Evolutionary conservation across 2,888 invertebrate genomes (phyloP).

Genomic region (Copidosoma aretas): DNA sequence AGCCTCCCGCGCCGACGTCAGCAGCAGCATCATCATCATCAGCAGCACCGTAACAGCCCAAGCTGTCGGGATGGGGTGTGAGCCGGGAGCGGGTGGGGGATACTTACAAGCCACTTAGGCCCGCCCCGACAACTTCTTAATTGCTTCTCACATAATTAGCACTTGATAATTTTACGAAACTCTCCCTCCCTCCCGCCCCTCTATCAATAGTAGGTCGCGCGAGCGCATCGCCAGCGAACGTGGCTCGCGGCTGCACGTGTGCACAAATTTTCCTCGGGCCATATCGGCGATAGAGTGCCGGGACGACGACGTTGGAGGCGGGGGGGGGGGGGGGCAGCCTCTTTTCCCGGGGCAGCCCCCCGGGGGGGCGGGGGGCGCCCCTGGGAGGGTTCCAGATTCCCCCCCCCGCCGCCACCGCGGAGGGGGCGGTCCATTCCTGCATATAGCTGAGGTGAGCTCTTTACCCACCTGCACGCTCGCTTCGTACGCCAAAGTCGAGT

Average conservation of each 20-base stretch:
- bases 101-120: conserved; percentile 32
- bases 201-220: background rate
- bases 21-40: too few species aligned
- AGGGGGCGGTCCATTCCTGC: conserved; percentile 22
- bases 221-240: background rate
- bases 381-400: conserved; percentile 12
- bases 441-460: too few species aligned
- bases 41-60: too few species aligned
- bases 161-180: conserved; percentile 34
- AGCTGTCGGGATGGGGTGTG: too few species aligned
- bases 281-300: background rate
- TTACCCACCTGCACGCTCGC: background rate
- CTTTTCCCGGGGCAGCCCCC: background rate
- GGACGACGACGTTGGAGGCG: too few species aligned
- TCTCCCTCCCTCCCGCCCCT: background rate
- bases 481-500: conserved; percentile 7
- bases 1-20: background rate
- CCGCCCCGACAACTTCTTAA: conserved; percentile 24
- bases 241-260: background rate
- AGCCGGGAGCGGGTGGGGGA: background rate
- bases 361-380: background rate
- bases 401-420: conserved; percentile 27
- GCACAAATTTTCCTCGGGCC: conserved; percentile 14
- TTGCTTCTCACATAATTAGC: conserved; percentile 38
- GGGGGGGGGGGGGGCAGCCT: background rate